Evolutionary conservation across 2,888 invertebrate species (phyloP), one percentile per base, ranked within the genome.

Genomic region (Luperina nickerlii): DNA sequence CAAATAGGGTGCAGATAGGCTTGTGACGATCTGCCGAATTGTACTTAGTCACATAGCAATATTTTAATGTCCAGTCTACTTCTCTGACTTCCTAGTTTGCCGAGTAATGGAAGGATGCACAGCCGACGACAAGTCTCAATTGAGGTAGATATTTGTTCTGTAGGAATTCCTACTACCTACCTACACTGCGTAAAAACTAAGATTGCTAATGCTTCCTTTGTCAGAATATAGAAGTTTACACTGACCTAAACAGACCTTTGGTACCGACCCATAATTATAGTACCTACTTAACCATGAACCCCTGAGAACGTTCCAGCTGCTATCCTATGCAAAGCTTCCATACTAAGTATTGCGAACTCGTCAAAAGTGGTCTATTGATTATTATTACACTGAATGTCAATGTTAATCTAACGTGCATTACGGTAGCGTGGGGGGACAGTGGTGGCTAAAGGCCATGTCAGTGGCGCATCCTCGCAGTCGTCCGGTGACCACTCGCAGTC

Each of bases 321-420:
- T 69, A n/a, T 32, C 6, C 38, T 62, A 48, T 32, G 32, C 51
- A 24, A 84, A 57, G n/a, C 7, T 45, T 60, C 15, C 66, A 3
- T 65, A 20, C 9, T 7, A 57, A 9, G 45, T 42, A 42, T 81
- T 70, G 72, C 69, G 18, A 86, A 83, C 70, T 76, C 11, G 9
- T 60, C 32, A 24, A 71, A 74, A 57, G 51, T 74, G 45, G n/a
- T 18, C 6, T 79, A 83, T 76, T 74, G 48, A 76, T 66, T 67
- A 51, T 81, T 76, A 69, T n/a, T 65, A 69, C 27, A 18, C 42
- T 54, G 54, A 82, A 81, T 87, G 82, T 94, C 95, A 88, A 91
- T 82, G 87, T 76, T 89, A 92, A 81, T 76, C 89, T 78, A 88
- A 74, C 93, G 90, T 91, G 84, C 90, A 92, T 89, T 92, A 88